Evolutionary conservation across 2,113 vertebrate genomes (phyloP).

Genomic region (Gallinago media): DNA sequence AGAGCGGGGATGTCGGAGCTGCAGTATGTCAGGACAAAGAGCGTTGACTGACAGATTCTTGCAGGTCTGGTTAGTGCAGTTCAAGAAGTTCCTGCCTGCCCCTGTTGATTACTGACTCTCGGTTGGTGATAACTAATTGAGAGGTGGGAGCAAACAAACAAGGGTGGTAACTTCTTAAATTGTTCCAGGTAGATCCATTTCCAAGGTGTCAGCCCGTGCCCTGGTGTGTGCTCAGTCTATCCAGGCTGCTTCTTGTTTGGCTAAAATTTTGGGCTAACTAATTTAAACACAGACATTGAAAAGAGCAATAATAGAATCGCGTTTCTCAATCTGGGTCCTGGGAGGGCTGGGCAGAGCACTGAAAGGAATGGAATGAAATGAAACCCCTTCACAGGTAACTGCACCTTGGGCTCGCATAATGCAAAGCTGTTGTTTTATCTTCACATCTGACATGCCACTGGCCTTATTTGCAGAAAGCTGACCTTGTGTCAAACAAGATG

Average conservation of each 20-base stretch:
- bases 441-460: slow-evolving; percentile 28
- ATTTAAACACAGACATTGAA: not conserved
- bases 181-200: not conserved
- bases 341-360: not conserved
- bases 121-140: not conserved
- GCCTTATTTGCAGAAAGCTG: slow-evolving; percentile 17
- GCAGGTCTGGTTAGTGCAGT: not conserved
- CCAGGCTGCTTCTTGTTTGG: not conserved
- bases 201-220: not conserved
- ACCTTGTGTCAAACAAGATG: slow-evolving; percentile 23
- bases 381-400: not conserved
- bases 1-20: not conserved
- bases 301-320: not conserved
- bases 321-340: not conserved
- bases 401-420: not conserved
- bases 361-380: not conserved
- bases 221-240: not conserved
- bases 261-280: not conserved
- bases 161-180: not conserved
- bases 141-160: slow-evolving; percentile 10
- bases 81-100: not conserved
- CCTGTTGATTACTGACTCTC: not conserved
- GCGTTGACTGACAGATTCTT: not conserved
- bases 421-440: slow-evolving; percentile 45
- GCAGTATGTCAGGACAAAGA: not conserved